phyloP scores from a whole-genome alignment of 2,888 invertebrate species.

The Caenorhabditis drosophilae region DNA sequence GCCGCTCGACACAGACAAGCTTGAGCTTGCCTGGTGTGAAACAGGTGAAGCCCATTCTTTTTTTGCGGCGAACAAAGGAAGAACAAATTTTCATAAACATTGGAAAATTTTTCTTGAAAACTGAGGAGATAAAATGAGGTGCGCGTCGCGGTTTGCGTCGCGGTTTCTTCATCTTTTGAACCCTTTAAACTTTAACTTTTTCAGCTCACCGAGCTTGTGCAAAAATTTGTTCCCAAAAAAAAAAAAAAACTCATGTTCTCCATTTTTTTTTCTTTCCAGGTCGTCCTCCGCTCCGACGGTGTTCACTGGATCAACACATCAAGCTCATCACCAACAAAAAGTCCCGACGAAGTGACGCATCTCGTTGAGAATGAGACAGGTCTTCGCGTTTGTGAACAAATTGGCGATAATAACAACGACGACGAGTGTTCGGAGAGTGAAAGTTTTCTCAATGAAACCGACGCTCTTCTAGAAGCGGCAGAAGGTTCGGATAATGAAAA shows the following conservation, averaged over 20 bases:
- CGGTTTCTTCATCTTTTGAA: too few species aligned
- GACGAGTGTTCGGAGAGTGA: conserved; percentile 44
- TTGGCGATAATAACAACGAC: conserved; percentile 48
- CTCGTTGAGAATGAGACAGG: conserved; percentile 51
- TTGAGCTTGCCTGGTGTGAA: conserved; percentile 49
- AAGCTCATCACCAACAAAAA: conserved; percentile 39
- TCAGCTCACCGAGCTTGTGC: too few species aligned
- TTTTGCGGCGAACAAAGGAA: too few species aligned
- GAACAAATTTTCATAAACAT: too few species aligned
- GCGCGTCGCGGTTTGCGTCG: too few species aligned
- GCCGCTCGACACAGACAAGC: conserved; percentile 52
- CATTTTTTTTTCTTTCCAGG: conserved; percentile 15
- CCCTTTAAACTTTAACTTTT: too few species aligned
- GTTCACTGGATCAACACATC: conserved; percentile 55
- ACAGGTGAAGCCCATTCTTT: conserved; percentile 48
- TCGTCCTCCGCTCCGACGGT: conserved; percentile 57
- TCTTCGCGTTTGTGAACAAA: conserved; percentile 51
- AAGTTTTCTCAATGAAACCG: conserved; percentile 35
- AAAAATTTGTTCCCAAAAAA: not conserved
- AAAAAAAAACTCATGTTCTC: not conserved
- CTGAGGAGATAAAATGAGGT: not conserved
- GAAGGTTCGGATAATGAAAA: not conserved
- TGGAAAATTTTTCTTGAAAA: not conserved
- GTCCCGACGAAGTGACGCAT: conserved; percentile 55
- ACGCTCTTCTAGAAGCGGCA: conserved; percentile 33